These are phyloP conservation scores for Clarias laeviceps DNA, from an alignment of 2,797 vertebrate genomes.

Conservation along the genomic window DNA sequence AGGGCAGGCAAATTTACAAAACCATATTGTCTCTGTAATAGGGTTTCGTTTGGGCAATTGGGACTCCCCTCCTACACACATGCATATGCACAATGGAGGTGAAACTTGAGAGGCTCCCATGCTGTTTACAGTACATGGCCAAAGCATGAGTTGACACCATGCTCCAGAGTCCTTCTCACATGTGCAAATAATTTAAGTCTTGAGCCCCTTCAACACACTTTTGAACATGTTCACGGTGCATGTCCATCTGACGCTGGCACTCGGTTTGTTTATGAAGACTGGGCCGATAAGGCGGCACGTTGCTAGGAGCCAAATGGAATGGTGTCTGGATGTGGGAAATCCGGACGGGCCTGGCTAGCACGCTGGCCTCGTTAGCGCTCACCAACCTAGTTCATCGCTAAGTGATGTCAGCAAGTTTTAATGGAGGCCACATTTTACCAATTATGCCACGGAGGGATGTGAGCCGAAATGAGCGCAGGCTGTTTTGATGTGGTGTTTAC, in stretches of 20 bases:
- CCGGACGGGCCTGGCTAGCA: constrained; percentile 29
- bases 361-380: constrained; percentile 67
- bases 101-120: constrained; percentile 46
- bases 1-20: constrained; percentile 49
- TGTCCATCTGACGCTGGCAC: constrained; percentile 37
- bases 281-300: constrained; percentile 41
- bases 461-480: constrained; percentile 49
- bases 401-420: constrained; percentile 83
- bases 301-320: constrained; percentile 36
- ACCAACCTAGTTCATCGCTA: constrained; percentile 72
- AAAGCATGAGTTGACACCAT: constrained; percentile 38
- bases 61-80: constrained; percentile 32
- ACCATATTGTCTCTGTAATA: constrained; percentile 48
- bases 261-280: constrained; percentile 25
- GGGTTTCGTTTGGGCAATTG: constrained; percentile 37
- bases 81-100: constrained; percentile 31
- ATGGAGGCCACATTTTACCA: constrained; percentile 78
- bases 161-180: constrained; percentile 43
- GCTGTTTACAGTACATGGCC: constrained; percentile 49
- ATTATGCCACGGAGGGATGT: constrained; percentile 66
- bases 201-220: constrained; percentile 32
- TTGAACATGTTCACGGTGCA: constrained; percentile 34
- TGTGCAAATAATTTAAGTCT: constrained; percentile 44
- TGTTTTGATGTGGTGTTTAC: constrained; percentile 81
- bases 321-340: constrained; percentile 39